Percentiles rank a stretch among this genome's conserved stretches.
These are phyloP conservation scores for Porites divaricata DNA, from an alignment of 92 coral and sea anemone genomes.

Conservation along the genomic window DNA sequence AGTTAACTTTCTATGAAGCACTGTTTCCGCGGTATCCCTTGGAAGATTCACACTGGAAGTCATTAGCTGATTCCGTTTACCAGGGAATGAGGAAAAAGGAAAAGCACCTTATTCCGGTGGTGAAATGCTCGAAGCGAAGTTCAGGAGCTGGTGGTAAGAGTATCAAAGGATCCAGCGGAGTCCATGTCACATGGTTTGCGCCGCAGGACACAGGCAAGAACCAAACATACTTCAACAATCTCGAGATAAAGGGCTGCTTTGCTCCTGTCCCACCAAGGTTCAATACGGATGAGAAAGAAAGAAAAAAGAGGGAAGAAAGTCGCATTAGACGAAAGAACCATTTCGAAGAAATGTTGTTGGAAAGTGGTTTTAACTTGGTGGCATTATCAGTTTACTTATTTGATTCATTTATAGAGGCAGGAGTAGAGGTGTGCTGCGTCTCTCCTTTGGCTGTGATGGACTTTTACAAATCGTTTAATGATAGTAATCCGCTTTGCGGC, in stretches of 20 bases:
- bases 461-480: conserved; percentile 57
- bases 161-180: not conserved
- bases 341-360: conserved; percentile 43
- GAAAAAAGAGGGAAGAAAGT: conserved; percentile 1
- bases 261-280: not conserved
- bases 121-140: not conserved
- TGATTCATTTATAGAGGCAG: conserved; percentile 28
- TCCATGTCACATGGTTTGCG: conserved; percentile 53
- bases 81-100: conserved; percentile 29
- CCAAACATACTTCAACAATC: conserved; percentile 49
- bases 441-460: conserved; percentile 61
- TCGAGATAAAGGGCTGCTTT: conserved; percentile 16
- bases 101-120: conserved; percentile 49
- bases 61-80: conserved; percentile 69
- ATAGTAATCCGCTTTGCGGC: conserved; percentile 23
- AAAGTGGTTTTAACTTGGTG: conserved; percentile 69
- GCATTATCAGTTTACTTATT: conserved; percentile 46
- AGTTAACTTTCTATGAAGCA: conserved; percentile 35
- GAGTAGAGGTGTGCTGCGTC: conserved; percentile 38
- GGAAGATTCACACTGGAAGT: conserved; percentile 52
- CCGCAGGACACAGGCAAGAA: conserved; percentile 41
- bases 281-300: not conserved
- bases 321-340: not conserved
- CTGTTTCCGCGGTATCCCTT: conserved; percentile 47
- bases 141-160: not conserved